phyloP scores from a whole-genome alignment of 2,797 vertebrate species.

The Macropodus opercularis region DNA sequence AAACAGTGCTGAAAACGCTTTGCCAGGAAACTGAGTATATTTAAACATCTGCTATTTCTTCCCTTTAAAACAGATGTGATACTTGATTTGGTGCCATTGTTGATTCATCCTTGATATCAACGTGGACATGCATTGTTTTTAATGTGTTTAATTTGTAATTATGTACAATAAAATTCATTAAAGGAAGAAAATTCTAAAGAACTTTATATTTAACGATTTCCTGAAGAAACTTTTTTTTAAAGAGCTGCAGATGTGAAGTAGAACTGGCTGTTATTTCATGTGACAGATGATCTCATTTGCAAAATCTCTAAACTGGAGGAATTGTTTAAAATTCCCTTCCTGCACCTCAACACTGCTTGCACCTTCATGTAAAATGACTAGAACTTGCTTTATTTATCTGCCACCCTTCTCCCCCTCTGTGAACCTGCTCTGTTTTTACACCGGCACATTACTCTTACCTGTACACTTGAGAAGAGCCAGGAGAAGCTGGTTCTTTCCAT shows the following conservation, averaged over 20 bases:
- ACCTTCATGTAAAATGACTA: conserved; percentile 36
- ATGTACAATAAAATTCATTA: too few relatives aligned
- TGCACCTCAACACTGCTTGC: conserved; percentile 14
- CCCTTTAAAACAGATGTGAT: conserved; percentile 3
- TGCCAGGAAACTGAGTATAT: conserved; percentile 1
- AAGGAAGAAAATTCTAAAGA: too few relatives aligned
- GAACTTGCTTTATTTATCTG: conserved; percentile 2
- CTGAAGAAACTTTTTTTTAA: conserved; percentile 16
- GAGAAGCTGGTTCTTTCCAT: conserved; percentile 97
- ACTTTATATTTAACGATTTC: too few relatives aligned
- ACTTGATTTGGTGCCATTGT: not conserved
- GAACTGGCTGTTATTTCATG: conserved; percentile 14
- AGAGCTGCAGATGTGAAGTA: conserved; percentile 17
- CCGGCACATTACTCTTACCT: conserved; percentile 79
- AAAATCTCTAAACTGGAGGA: conserved; percentile 28
- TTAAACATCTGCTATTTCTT: conserved; percentile 16
- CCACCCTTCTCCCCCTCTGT: not conserved
- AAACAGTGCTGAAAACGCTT: not conserved
- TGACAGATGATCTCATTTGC: conserved; percentile 55
- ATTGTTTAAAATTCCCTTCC: conserved; percentile 43
- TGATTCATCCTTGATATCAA: not conserved
- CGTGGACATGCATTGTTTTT: not conserved
- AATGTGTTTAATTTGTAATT: not conserved
- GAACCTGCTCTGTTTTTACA: conserved; percentile 9
- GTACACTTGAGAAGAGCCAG: conserved; percentile 96